Base-by-base conservation (phyloP, 2,888 invertebrate genomes). In the Troglohyphantes excavatus region DNA sequence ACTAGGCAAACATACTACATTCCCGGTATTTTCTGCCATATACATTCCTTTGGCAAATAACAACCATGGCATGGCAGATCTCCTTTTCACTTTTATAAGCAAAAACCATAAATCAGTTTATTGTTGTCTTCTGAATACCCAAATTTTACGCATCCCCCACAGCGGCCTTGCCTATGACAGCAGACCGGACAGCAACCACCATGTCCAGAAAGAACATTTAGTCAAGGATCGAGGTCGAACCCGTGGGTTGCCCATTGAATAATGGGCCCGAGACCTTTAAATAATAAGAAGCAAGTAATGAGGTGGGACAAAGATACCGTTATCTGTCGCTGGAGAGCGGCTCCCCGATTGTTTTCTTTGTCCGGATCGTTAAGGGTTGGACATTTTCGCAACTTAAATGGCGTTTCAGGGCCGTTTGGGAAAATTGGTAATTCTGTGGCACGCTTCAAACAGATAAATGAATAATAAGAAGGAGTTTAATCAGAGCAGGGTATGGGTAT, bases 381-480 rank as follows among this genome's bases (percentile, higher is more conserved):
- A 21, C 59, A 85, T 17, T 85, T 75, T 68, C 85, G 21, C 53
- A 75, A 65, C 39, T 68, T 46, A 11, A 73, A 43, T 84, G 84
- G 29, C 84, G 73, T 65, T 33, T 85, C 59, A 85, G 53, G 85
- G 85, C 23, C 85, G 33, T 72, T 39, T 39, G 43, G 59, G 83
- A 27, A 21, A 33, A 65, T 43, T 29, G 46, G 29, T 11, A 84
- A 84, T 76, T 85, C 76, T 26, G 19, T 9, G 21, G 46, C 76
- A 76, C 27, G 68, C 33, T 27, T 33, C 11, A 23, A 67, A 68
- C 33, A 67, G 53, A 68, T 76, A 59, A 73, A 59, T 73, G 23
- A 33, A 63, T 59, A 72, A 63, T 13, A 19, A n/a, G 19, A n/a
- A 33, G 39, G 43, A 63, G 26, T 61, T 39, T 39, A 83, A 63